Evolutionary conservation across 2,888 invertebrate species (phyloP).

Genomic region (Eubasilissa splendida): DNA sequence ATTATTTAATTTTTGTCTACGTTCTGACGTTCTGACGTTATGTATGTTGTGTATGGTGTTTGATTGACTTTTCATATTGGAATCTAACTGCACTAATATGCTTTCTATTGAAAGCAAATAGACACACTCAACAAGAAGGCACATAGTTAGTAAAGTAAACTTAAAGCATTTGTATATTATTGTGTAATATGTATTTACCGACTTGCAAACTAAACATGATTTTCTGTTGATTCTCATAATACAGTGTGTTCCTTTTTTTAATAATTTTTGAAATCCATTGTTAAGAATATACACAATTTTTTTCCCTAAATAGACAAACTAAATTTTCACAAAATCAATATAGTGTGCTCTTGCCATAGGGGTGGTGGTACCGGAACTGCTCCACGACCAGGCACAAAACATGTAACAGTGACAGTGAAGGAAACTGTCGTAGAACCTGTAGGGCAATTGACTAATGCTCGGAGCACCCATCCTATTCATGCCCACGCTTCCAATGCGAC

Average conservation of each 20-base stretch:
- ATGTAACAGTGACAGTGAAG: conserved; percentile 73
- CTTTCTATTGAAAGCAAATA: no score
- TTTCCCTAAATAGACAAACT: no score
- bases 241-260: neutral
- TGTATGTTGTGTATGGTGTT: no score
- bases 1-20: no score
- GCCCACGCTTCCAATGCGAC: conserved; percentile 89
- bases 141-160: neutral
- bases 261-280: no score
- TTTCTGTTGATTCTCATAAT: neutral
- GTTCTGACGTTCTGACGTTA: no score
- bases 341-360: neutral
- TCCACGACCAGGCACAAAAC: conserved; percentile 73
- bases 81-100: no score
- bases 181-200: conserved; percentile 26
- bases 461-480: conserved; percentile 64
- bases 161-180: neutral
- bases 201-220: conserved; percentile 26
- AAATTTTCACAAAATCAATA: neutral
- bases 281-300: no score
- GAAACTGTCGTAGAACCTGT: conserved; percentile 72
- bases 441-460: conserved; percentile 60
- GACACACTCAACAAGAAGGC: no score
- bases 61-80: no score
- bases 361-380: conserved; percentile 45